phyloP scores from a whole-genome alignment of 2,888 invertebrate genomes.

The Miltochrista miniata region DNA sequence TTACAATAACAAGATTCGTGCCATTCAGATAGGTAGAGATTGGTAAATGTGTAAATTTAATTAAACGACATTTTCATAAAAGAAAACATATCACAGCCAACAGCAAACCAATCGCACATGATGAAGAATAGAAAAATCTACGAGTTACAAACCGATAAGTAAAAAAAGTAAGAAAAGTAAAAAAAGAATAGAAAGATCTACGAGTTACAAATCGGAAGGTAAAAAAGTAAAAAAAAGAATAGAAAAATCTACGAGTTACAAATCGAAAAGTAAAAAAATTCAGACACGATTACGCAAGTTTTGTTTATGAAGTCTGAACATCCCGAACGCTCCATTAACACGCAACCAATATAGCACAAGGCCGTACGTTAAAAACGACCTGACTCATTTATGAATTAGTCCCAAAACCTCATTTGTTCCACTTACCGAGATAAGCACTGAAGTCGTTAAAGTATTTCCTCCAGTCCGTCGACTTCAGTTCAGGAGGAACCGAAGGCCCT shows the following conservation, averaged over 20 bases:
- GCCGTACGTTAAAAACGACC: constrained; percentile 68
- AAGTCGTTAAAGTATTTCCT: constrained; percentile 78
- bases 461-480: constrained; percentile 72
- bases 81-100: too few relatives aligned
- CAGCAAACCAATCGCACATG: too few relatives aligned
- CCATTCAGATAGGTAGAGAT: too few relatives aligned
- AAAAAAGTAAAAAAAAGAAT: background rate
- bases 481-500: constrained; percentile 62
- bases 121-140: too few relatives aligned
- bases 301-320: constrained; percentile 65
- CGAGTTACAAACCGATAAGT: background rate
- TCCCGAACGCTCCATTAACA: constrained; percentile 74
- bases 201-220: background rate
- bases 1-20: too few relatives aligned
- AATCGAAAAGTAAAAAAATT: constrained; percentile 1
- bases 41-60: too few relatives aligned
- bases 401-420: constrained; percentile 34
- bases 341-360: constrained; percentile 78
- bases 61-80: too few relatives aligned
- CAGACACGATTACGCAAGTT: constrained; percentile 64
- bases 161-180: constrained; percentile 14
- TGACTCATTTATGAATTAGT: constrained; percentile 64
- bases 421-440: constrained; percentile 81
- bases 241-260: background rate
- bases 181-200: too few relatives aligned